phyloP scores from a whole-genome alignment of 2,797 vertebrate genomes.

The Rhincodon typus region DNA sequence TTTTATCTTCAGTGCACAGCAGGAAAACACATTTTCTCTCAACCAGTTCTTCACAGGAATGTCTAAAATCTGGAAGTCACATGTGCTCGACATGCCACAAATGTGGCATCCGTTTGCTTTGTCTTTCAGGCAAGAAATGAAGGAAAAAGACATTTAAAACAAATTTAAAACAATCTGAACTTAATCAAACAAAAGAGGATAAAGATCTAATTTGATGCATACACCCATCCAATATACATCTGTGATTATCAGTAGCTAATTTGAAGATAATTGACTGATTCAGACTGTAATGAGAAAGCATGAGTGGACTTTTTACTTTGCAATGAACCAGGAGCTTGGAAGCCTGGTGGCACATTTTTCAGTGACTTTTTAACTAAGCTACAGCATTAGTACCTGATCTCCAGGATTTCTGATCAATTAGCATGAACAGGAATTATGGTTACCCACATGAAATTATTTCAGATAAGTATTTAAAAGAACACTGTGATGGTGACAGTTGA shows the following conservation, averaged over 20 bases:
- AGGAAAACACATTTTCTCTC: slow-evolving; percentile 16
- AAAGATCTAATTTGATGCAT: not conserved
- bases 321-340: not conserved
- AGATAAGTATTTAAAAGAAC: not conserved
- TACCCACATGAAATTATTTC: not conserved
- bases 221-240: not conserved
- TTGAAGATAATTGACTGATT: not conserved
- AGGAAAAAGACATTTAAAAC: not conserved
- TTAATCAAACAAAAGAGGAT: not conserved
- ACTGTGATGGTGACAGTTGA: not conserved
- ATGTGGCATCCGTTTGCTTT: not conserved
- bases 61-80: not conserved
- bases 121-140: not conserved
- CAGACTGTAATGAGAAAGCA: not conserved
- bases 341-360: not conserved
- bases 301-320: not conserved
- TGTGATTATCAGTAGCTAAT: not conserved
- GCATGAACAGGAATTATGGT: not conserved
- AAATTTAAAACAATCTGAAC: too few species aligned
- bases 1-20: slow-evolving; percentile 16
- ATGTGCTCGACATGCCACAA: not conserved
- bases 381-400: not conserved
- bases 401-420: not conserved
- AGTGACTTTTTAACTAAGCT: not conserved
- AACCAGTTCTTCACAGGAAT: not conserved